Evolutionary conservation across 2,113 vertebrate genomes (phyloP).

Genomic region (Ageneiosus marmoratus): DNA sequence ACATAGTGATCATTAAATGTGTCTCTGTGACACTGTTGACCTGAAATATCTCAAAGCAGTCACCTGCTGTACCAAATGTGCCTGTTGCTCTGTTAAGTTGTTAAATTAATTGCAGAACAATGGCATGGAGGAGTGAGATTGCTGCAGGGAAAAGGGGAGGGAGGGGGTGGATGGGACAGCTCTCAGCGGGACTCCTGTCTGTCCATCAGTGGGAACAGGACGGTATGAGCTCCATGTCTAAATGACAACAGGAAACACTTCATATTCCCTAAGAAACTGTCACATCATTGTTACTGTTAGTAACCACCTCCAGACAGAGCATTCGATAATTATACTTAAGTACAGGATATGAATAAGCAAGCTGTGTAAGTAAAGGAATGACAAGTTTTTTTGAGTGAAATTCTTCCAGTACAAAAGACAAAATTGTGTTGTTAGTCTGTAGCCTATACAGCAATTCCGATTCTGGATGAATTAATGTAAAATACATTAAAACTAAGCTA

Average conservation of each 20-base stretch:
- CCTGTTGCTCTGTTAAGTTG: constrained; percentile 28
- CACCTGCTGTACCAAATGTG: constrained; percentile 17
- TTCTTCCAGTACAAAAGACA: neutral
- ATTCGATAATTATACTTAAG: neutral
- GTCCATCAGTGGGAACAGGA: neutral
- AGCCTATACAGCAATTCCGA: too few species aligned
- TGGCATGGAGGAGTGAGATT: neutral
- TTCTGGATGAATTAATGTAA: neutral
- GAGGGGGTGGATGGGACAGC: neutral
- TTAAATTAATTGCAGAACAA: constrained; percentile 26
- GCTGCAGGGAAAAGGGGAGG: neutral
- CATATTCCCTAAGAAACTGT: constrained; percentile 13
- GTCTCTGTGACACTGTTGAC: constrained; percentile 21
- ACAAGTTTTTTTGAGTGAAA: neutral
- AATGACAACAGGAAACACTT: constrained; percentile 30
- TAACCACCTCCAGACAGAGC: constrained; percentile 14
- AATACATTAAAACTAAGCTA: neutral
- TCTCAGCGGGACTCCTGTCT: constrained; percentile 22
- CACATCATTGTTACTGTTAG: neutral
- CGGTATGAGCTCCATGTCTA: neutral
- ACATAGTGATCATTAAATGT: neutral
- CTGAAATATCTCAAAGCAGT: constrained; percentile 30
- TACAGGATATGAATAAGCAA: neutral
- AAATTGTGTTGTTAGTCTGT: too few species aligned
- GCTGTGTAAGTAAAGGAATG: neutral